phyloP scores from a whole-genome alignment of 2,888 invertebrate genomes.

The Drosophila niveifrons region DNA sequence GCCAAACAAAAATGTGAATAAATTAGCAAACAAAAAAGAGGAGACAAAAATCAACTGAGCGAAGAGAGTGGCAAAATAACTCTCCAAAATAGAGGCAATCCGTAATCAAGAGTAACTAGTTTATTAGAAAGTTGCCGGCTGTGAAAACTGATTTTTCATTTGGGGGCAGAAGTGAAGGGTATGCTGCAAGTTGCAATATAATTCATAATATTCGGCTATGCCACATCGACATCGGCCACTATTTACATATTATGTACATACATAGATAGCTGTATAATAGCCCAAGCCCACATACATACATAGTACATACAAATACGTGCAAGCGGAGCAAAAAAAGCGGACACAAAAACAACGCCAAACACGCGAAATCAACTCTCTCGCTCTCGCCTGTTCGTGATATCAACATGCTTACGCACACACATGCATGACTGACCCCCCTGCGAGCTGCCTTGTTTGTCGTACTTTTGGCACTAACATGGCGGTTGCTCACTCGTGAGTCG shows the following conservation, averaged over 20 bases:
- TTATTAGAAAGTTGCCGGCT: slow-evolving; percentile 71
- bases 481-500: slow-evolving; percentile 13
- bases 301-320: not conserved
- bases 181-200: slow-evolving; percentile 30
- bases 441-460: slow-evolving; percentile 31
- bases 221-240: slow-evolving; percentile 12
- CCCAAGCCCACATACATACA: slow-evolving; percentile 26
- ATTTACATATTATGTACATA: slow-evolving; percentile 26
- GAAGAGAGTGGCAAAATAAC: slow-evolving; percentile 16
- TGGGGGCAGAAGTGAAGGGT: slow-evolving; percentile 50
- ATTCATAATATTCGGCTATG: slow-evolving; percentile 24
- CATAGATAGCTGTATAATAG: slow-evolving; percentile 5
- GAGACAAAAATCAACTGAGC: slow-evolving; percentile 3
- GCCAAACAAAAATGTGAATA: slow-evolving; percentile 28
- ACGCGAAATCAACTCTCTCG: slow-evolving; percentile 31
- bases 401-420: not conserved
- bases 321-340: not conserved
- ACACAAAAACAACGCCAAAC: slow-evolving; percentile 40
- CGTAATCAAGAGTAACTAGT: slow-evolving; percentile 42
- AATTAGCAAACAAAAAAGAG: slow-evolving; percentile 28
- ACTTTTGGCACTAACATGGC: slow-evolving; percentile 42
- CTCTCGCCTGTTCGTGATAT: not conserved
- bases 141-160: slow-evolving; percentile 21
- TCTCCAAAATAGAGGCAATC: slow-evolving; percentile 29
- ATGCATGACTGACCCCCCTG: slow-evolving; percentile 1